phyloP scores from a whole-genome alignment of 2,888 invertebrate genomes.

The Hydrotaea diabolus region DNA sequence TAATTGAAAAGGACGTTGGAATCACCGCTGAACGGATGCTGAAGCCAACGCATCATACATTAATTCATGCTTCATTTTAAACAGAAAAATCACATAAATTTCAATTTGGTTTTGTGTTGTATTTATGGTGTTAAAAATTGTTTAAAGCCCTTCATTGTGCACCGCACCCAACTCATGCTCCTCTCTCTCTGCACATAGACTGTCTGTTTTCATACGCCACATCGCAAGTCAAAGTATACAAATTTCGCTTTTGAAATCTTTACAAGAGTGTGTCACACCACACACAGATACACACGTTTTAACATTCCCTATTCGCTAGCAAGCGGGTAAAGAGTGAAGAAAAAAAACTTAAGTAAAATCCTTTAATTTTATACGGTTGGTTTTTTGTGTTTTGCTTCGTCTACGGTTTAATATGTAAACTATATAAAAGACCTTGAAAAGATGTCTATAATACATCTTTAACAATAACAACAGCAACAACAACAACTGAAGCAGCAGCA shows the following conservation, averaged over 20 bases:
- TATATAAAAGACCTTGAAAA: conserved; percentile 65
- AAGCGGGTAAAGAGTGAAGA: not conserved
- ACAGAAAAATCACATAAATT: conserved; percentile 65
- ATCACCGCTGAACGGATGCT: not conserved
- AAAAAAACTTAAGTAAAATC: conserved; percentile 44
- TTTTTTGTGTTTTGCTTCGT: not conserved
- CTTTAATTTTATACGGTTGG: conserved; percentile 52
- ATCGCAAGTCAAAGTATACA: not conserved
- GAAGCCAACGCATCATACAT: conserved; percentile 43
- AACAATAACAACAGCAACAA: conserved; percentile 46
- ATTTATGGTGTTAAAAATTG: conserved; percentile 65
- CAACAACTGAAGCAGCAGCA: conserved; percentile 22
- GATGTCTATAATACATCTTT: conserved; percentile 13
- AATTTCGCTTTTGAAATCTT: conserved; percentile 39
- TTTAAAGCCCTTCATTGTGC: not conserved
- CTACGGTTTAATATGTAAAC: conserved; percentile 64
- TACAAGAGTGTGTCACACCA: conserved; percentile 59
- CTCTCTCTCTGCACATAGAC: not conserved
- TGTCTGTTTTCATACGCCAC: not conserved
- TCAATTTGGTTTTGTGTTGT: conserved; percentile 62
- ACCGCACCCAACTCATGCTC: not conserved
- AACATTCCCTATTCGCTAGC: not conserved
- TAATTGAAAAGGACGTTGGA: not conserved
- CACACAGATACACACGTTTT: conserved; percentile 17
- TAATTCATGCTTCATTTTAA: conserved; percentile 57